These are phyloP conservation scores for Hedychridium roseum DNA, from an alignment of 2,888 invertebrate species.

Conservation along the genomic window DNA sequence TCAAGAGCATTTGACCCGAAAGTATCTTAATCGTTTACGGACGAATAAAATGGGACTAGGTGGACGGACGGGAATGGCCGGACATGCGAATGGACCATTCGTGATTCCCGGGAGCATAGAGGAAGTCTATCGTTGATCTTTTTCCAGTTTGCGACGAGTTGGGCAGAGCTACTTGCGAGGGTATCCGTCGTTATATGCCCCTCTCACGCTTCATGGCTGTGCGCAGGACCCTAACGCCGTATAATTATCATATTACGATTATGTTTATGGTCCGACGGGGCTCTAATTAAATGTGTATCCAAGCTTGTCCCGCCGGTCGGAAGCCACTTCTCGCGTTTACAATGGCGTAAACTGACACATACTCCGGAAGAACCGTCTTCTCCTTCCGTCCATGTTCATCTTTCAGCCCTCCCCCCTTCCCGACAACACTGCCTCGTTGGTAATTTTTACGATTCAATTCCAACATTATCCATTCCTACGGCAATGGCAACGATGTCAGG, in stretches of 20 bases:
- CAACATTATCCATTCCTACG: no score
- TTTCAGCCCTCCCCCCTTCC: slow-evolving; percentile 11
- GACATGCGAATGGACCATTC: not conserved
- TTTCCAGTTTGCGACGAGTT: not conserved
- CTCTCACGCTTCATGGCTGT: slow-evolving; percentile 20
- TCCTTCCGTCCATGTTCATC: not conserved
- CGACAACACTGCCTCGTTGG: slow-evolving; percentile 12
- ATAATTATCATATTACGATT: slow-evolving; percentile 55
- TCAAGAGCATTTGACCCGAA: slow-evolving; percentile 8
- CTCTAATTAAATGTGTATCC: slow-evolving; percentile 48
- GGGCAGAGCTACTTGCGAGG: not conserved
- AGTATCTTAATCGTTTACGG: slow-evolving; percentile 29
- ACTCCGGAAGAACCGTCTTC: not conserved
- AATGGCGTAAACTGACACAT: slow-evolving; percentile 17
- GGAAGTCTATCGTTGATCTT: slow-evolving; percentile 14
- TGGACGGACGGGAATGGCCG: not conserved
- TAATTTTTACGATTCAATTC: not conserved
- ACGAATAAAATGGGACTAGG: slow-evolving; percentile 10
- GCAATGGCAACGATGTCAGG: not conserved
- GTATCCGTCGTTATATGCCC: slow-evolving; percentile 21
- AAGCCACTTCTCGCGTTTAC: slow-evolving; percentile 35
- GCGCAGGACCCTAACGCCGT: slow-evolving; percentile 24
- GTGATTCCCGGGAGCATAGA: slow-evolving; percentile 6
- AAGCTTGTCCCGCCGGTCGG: slow-evolving; percentile 9
- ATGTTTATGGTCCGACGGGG: slow-evolving; percentile 42